phyloP scores from a whole-genome alignment of 2,888 invertebrate species.

The Baccha elongata region DNA sequence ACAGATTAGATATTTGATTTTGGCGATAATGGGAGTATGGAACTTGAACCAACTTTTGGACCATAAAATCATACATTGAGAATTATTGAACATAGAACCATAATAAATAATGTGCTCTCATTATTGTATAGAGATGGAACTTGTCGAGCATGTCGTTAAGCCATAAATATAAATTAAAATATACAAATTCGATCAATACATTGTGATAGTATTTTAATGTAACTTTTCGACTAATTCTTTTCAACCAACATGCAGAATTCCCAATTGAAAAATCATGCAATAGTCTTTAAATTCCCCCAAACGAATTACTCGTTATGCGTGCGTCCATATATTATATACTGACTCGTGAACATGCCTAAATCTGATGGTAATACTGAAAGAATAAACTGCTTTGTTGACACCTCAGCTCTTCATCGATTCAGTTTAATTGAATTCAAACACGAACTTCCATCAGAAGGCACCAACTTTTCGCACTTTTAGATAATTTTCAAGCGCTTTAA shows the following conservation, averaged over 20 bases:
- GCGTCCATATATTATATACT: background rate
- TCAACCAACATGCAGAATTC: constrained; percentile 26
- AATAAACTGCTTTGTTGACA: constrained; percentile 67
- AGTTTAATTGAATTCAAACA: constrained; percentile 71
- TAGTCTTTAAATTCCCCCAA: constrained; percentile 6
- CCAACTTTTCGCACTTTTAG: constrained; percentile 61
- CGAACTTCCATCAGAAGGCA: constrained; percentile 60
- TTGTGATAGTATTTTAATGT: constrained; percentile 58
- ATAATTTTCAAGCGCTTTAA: constrained; percentile 69
- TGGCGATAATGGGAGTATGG: too few species aligned
- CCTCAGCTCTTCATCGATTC: constrained; percentile 62
- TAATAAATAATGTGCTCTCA: too few species aligned
- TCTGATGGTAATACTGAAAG: constrained; percentile 40
- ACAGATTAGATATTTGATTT: too few species aligned
- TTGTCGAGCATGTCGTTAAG: background rate
- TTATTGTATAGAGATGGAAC: too few species aligned
- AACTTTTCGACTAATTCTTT: constrained; percentile 69
- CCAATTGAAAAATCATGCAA: constrained; percentile 28
- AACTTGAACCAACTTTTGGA: too few species aligned
- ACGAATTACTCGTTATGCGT: background rate
- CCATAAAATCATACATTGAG: too few species aligned
- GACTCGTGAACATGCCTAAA: background rate
- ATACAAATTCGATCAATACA: constrained; percentile 26
- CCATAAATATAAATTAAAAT: constrained; percentile 55
- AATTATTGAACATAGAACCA: too few species aligned